phyloP scores from a whole-genome alignment of 2,797 vertebrate species.

The Leucoraja ocellata region DNA sequence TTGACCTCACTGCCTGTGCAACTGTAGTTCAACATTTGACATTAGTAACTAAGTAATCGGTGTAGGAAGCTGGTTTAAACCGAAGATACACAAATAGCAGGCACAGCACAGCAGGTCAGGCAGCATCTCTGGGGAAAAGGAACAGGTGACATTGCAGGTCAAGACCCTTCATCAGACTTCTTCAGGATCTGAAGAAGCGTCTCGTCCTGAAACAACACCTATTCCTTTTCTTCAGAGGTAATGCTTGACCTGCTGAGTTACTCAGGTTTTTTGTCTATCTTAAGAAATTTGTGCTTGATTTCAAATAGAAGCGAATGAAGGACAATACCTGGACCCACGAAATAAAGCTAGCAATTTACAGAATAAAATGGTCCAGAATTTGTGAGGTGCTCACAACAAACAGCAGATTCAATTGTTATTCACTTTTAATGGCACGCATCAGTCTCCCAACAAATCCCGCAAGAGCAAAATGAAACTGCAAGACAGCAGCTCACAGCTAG shows the following conservation, averaged over 20 bases:
- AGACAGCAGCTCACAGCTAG: not conserved
- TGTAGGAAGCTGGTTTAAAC: too few relatives aligned
- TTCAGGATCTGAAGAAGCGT: too few relatives aligned
- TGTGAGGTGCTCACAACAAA: not conserved
- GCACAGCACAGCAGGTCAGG: too few relatives aligned
- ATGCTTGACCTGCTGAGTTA: too few relatives aligned
- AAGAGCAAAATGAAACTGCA: not conserved
- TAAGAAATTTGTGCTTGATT: not conserved
- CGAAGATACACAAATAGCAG: too few relatives aligned
- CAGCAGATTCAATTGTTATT: not conserved
- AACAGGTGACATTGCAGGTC: too few relatives aligned
- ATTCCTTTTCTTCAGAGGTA: too few relatives aligned
- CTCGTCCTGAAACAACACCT: too few relatives aligned
- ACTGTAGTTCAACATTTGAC: not conserved
- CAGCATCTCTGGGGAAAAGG: too few relatives aligned
- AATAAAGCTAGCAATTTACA: not conserved
- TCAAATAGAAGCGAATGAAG: not conserved
- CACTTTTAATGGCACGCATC: not conserved
- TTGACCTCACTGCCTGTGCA: not conserved
- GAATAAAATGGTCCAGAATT: not conserved
- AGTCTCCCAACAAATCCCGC: not conserved
- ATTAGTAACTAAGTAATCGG: too few relatives aligned
- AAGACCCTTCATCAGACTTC: too few relatives aligned
- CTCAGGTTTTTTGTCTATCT: too few relatives aligned
- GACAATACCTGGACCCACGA: not conserved